A percentile compares a stretch with the other conserved stretches of the same genome.
These are phyloP conservation scores for Drosophila saltans DNA, from an alignment of 1,140 invertebrate genomes.

Conservation along the genomic window DNA sequence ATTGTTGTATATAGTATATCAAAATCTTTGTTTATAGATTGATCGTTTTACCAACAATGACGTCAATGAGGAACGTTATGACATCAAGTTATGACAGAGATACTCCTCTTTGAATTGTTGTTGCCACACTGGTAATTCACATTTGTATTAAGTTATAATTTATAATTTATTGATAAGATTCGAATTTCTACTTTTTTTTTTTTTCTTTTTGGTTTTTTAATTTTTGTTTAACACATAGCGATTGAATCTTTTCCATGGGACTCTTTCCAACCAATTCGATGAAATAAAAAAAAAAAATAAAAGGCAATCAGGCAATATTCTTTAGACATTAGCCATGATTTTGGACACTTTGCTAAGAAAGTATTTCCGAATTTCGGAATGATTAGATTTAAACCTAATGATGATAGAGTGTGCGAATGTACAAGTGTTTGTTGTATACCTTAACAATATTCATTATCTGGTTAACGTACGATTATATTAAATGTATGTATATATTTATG, in stretches of 20 bases:
- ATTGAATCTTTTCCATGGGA: neutral
- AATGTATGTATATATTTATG: neutral
- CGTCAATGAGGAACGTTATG: constrained; percentile 65
- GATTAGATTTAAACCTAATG: constrained; percentile 11
- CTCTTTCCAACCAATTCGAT: neutral
- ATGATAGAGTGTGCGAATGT: neutral
- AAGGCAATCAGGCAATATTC: neutral
- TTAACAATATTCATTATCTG: constrained; percentile 7
- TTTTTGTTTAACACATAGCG: neutral
- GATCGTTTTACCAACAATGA: constrained; percentile 39
- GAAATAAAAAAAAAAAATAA: neutral
- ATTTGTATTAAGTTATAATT: constrained; percentile 49
- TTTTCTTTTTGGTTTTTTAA: neutral
- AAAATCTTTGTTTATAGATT: constrained; percentile 23
- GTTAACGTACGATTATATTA: constrained; percentile 16
- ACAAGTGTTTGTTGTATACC: neutral
- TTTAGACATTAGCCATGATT: constrained; percentile 1
- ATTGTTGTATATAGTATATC: neutral
- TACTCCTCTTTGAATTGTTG: constrained; percentile 34
- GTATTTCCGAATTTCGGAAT: constrained; percentile 2
- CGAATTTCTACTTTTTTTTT: constrained; percentile 13
- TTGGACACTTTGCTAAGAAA: neutral
- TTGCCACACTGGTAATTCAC: constrained; percentile 42
- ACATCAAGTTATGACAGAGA: constrained; percentile 52
- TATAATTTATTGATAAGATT: constrained; percentile 64